Percentiles rank a stretch among this genome's conserved stretches.
Evolutionary conservation across 2,888 invertebrate species (phyloP).

Genomic region (Amiota communis): DNA sequence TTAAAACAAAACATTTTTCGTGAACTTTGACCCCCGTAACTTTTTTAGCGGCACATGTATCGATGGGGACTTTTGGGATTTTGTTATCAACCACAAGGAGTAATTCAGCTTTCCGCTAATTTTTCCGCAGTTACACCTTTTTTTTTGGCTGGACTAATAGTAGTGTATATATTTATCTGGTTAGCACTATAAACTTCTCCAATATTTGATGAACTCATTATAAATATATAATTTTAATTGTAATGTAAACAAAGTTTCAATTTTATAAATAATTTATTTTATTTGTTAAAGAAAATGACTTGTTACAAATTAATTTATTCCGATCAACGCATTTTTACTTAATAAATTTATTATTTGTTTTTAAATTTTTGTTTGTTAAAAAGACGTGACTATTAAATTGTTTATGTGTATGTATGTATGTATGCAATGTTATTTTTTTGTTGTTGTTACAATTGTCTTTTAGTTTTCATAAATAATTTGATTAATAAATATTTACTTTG

Average conservation of each 20-base stretch:
- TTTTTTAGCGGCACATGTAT: no score
- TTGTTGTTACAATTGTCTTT: constrained; percentile 26
- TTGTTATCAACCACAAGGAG: no score
- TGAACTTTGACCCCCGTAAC: no score
- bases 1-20: no score
- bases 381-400: constrained; percentile 59
- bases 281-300: background rate
- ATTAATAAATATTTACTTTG: no score
- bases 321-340: background rate
- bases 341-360: constrained; percentile 20
- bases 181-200: no score
- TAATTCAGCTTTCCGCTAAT: no score
- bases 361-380: constrained; percentile 33
- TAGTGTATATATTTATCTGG: no score
- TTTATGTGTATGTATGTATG: constrained; percentile 33
- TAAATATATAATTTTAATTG: background rate
- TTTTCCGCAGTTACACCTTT: no score
- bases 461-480: background rate
- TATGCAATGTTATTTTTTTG: constrained; percentile 39
- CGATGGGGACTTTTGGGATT: no score
- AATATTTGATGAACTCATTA: no score
- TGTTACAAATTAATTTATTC: background rate
- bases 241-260: background rate
- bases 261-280: background rate
- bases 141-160: no score